Evolutionary conservation across 1,140 invertebrate species (phyloP), one percentile per base, ranked within the genome.

Genomic region (Eriocheir sinensis): DNA sequence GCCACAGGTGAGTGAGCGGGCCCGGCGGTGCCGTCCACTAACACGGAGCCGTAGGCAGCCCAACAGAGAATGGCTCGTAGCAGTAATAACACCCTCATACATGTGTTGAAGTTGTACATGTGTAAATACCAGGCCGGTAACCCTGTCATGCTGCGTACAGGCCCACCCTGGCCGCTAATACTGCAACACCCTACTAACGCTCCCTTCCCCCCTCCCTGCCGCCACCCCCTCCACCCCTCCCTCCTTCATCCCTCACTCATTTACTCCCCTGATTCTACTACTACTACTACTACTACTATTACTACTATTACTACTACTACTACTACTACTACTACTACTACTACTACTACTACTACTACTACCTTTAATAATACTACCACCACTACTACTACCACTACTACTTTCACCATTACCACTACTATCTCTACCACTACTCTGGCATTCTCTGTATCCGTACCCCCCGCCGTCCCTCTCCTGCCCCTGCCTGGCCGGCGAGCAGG

Each of bases 1-100:
- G 99, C 0, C 99, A 99, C 97, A 98, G 98, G 97, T 98, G 96
- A 97, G 98, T 97, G 90, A 34, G 85, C 79, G 3, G 88, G 30
- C 30, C 40, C 0, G 88, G 21, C 12, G 88, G 88, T 3, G 38
- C 15, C 44, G 2, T 15, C 8, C 2, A 41, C 34, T 85, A 36
- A 85, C 83, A 85, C 21, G 83, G 83, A 41, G 60, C 60, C 60
- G 60, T 72, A 72, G 60, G 60, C 60, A 72, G 60, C 60, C 60
- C 60, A 72, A 72, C 60, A 72, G 60, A 72, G 60, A 72, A 72
- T 72, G 60, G 60, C 60, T 72, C 21, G 60, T 72, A 72, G 60
- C 21, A 21, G 60, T 72, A 72, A 21, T 72, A 72, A 72, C 21
- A 72, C 1, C 27, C 60, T 72, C 60, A 72, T 72, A 72, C 27